phyloP scores from a whole-genome alignment of 1,140 invertebrate genomes.

The Antheraea pernyi region DNA sequence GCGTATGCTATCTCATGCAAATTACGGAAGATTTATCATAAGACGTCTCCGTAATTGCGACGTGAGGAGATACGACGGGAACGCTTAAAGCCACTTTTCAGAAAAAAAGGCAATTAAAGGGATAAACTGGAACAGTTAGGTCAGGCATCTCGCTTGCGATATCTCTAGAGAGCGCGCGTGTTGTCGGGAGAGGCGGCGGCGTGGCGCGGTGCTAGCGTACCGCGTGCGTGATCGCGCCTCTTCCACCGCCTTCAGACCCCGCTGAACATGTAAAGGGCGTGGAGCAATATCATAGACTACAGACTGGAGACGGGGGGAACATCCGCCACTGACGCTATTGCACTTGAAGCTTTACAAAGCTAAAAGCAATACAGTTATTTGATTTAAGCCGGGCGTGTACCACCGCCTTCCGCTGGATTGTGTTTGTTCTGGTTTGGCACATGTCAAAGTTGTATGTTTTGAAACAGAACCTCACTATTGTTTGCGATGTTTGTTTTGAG shows the following conservation, averaged over 20 bases:
- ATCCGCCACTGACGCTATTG: conserved; percentile 70
- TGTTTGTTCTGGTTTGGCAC: conserved; percentile 76
- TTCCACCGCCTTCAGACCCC: conserved; percentile 46
- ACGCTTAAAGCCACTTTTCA: conserved; percentile 66
- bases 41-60: conserved; percentile 77
- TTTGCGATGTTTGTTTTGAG: conserved; percentile 64
- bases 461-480: conserved; percentile 65
- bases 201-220: conserved; percentile 20
- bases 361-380: conserved; percentile 79
- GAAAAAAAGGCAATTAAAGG: conserved; percentile 78
- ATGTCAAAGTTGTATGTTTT: conserved; percentile 77
- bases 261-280: conserved; percentile 74
- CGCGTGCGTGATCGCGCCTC: conserved; percentile 43
- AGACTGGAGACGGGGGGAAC: conserved; percentile 65
- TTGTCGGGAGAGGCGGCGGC: conserved; percentile 22
- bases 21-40: conserved; percentile 79
- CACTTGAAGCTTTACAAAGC: conserved; percentile 76
- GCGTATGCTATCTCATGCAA: conserved; percentile 79
- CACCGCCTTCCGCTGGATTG: conserved; percentile 68
- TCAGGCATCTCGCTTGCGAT: conserved; percentile 57
- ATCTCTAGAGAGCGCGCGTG: conserved; percentile 36
- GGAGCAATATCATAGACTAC: conserved; percentile 76
- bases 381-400: conserved; percentile 75
- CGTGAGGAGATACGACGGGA: conserved; percentile 75
- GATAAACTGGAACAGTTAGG: conserved; percentile 73